Percentiles rank a stretch among this genome's conserved stretches.
phyloP scores from a whole-genome alignment of 2,797 vertebrate genomes.

The Knipowitschia caucasica region DNA sequence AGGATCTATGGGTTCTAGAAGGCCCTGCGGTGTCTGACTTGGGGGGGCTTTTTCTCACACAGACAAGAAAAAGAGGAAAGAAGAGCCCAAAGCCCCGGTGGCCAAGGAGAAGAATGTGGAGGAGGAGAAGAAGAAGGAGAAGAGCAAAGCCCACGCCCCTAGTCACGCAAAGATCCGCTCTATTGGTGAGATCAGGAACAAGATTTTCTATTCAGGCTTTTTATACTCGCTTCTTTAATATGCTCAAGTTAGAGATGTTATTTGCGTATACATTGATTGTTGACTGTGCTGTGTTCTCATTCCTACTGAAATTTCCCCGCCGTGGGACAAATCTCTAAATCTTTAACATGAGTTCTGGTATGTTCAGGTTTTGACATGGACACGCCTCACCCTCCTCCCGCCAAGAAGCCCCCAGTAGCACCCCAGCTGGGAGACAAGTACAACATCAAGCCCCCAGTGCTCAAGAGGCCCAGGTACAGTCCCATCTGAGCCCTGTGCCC shows the following conservation, averaged over 20 bases:
- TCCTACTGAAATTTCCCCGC: too few relatives aligned
- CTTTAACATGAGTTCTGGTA: too few relatives aligned
- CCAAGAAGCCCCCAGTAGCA: conserved; percentile 78
- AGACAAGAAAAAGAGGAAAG: conserved; percentile 90
- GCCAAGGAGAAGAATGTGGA: conserved; percentile 76
- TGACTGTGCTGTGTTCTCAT: too few relatives aligned
- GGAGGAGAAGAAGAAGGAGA: conserved; percentile 88
- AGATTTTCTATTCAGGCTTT: too few relatives aligned
- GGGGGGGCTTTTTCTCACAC: background rate
- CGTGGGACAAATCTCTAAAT: too few relatives aligned
- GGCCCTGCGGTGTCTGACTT: background rate
- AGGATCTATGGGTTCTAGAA: background rate
- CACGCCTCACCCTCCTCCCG: conserved; percentile 72
- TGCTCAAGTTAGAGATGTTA: too few relatives aligned
- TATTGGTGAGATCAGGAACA: conserved; percentile 76
- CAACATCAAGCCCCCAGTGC: conserved; percentile 87
- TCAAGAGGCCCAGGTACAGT: conserved; percentile 86
- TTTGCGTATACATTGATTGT: too few relatives aligned
- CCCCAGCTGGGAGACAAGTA: conserved; percentile 87
- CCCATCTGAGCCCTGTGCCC: background rate
- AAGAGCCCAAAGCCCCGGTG: conserved; percentile 77
- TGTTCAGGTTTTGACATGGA: conserved; percentile 89
- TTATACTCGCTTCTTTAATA: too few relatives aligned
- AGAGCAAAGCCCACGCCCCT: conserved; percentile 90
- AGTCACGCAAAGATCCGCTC: conserved; percentile 94